These are phyloP conservation scores for Gnathonemus echidnorhynchus DNA, from an alignment of 2,113 vertebrate genomes.

Conservation along the genomic window DNA sequence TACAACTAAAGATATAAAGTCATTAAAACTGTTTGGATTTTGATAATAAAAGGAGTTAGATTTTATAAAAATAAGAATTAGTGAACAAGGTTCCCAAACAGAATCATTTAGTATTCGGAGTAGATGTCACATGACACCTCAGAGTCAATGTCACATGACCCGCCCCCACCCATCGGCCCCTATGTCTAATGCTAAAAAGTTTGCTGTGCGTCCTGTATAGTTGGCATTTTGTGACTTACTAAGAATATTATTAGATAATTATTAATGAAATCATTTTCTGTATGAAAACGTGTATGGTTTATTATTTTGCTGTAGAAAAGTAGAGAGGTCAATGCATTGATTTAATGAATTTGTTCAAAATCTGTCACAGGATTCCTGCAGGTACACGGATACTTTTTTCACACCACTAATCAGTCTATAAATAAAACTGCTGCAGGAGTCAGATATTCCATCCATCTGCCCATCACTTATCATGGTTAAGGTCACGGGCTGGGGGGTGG, in stretches of 20 bases:
- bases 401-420: not conserved
- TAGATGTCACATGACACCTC: not conserved
- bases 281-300: not conserved
- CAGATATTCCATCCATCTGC: not conserved
- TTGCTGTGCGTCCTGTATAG: not conserved
- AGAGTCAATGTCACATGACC: not conserved
- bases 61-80: not conserved
- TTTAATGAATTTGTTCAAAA: not conserved
- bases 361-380: not conserved
- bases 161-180: not conserved
- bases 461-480: not conserved
- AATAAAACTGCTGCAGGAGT: not conserved
- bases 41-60: not conserved
- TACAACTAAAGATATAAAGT: not conserved
- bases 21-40: not conserved
- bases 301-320: not conserved
- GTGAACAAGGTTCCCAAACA: not conserved
- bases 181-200: not conserved
- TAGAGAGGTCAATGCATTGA: not conserved
- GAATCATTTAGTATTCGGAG: not conserved
- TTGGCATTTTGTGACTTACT: not conserved
- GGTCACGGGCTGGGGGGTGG: not conserved
- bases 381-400: not conserved
- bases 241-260: not conserved
- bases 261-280: too few species aligned